A percentile compares a stretch with the other conserved stretches of the same genome.
Evolutionary conservation across 2,888 invertebrate species (phyloP).

Genomic region (Luffia ferchaultella): DNA sequence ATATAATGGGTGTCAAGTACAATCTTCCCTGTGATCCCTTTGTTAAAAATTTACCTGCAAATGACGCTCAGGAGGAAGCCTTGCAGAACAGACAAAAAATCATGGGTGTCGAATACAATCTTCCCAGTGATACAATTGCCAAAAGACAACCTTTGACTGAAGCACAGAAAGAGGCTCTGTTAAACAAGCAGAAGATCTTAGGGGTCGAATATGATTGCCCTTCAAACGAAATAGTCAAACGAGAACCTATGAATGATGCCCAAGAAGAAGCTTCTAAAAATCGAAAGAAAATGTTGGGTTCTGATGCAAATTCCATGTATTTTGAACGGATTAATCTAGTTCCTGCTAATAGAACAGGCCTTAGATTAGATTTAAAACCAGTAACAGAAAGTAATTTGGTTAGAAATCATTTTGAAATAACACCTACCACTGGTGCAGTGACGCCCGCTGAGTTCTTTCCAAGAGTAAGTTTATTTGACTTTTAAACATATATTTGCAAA

Average conservation of each 20-base stretch:
- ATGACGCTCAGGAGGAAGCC: slow-evolving; percentile 47
- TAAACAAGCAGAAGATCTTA: slow-evolving; percentile 12
- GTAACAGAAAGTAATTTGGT: slow-evolving; percentile 26
- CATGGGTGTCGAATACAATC: slow-evolving; percentile 33
- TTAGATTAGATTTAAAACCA: slow-evolving; percentile 50
- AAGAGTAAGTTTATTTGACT: slow-evolving; percentile 29
- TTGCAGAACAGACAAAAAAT: slow-evolving; percentile 19
- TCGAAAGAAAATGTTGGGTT: slow-evolving; percentile 18
- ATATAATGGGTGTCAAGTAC: slow-evolving; percentile 35
- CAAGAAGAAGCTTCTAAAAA: slow-evolving; percentile 16
- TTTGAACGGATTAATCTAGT: slow-evolving; percentile 20
- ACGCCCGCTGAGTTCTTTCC: slow-evolving; percentile 52
- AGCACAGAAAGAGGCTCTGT: slow-evolving; percentile 12
- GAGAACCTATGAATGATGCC: slow-evolving; percentile 12
- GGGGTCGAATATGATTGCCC: slow-evolving; percentile 38
- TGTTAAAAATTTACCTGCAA: slow-evolving; percentile 23
- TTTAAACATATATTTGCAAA: too few relatives aligned
- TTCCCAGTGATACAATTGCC: slow-evolving; percentile 14
- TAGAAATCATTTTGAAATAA: slow-evolving; percentile 17
- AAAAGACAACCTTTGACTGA: slow-evolving; percentile 10
- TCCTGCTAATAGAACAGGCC: slow-evolving; percentile 28
- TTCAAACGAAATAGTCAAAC: slow-evolving; percentile 2
- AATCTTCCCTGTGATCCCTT: slow-evolving; percentile 41
- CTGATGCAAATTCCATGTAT: slow-evolving; percentile 21
- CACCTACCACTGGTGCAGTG: slow-evolving; percentile 32